A percentile compares a stretch with the other conserved stretches of the same genome.
Evolutionary conservation across 2,888 invertebrate genomes (phyloP).

Genomic region (Entomobrya multifasciata): DNA sequence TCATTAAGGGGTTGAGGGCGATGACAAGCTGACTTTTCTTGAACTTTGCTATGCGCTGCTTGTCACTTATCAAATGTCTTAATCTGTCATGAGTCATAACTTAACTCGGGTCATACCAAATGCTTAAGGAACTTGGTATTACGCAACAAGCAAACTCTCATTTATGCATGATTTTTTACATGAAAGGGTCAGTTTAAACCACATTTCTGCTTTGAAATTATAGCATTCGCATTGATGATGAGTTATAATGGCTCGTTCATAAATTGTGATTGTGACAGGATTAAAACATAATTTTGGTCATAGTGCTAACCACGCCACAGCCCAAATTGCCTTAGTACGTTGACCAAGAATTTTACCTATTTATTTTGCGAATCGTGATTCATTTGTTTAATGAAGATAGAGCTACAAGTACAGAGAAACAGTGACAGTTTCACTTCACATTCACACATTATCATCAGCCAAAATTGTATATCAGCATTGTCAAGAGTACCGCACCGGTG

Average conservation of each 20-base stretch:
- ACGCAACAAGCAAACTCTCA: neutral
- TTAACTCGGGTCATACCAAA: slow-evolving; percentile 21
- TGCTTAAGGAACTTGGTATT: slow-evolving; percentile 27
- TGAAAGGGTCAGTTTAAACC: neutral
- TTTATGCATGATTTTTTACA: no score
- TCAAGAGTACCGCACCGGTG: neutral
- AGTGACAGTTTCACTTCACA: neutral
- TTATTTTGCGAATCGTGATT: slow-evolving; percentile 35
- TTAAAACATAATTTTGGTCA: slow-evolving; percentile 23
- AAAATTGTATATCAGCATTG: neutral
- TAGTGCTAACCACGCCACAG: neutral
- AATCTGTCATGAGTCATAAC: neutral
- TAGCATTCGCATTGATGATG: no score
- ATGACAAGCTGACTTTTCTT: neutral
- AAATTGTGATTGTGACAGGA: slow-evolving; percentile 23
- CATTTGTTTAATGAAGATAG: slow-evolving; percentile 24
- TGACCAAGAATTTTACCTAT: slow-evolving; percentile 4
- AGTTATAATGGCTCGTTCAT: neutral
- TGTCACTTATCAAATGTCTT: neutral
- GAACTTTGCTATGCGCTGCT: neutral
- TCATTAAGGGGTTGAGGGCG: no score
- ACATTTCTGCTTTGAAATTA: neutral
- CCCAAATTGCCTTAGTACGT: neutral
- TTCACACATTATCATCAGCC: no score
- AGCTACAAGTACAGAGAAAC: slow-evolving; percentile 14